These are phyloP conservation scores for Australoheros scitulus DNA, from an alignment of 2,113 vertebrate genomes.

Conservation along the genomic window DNA sequence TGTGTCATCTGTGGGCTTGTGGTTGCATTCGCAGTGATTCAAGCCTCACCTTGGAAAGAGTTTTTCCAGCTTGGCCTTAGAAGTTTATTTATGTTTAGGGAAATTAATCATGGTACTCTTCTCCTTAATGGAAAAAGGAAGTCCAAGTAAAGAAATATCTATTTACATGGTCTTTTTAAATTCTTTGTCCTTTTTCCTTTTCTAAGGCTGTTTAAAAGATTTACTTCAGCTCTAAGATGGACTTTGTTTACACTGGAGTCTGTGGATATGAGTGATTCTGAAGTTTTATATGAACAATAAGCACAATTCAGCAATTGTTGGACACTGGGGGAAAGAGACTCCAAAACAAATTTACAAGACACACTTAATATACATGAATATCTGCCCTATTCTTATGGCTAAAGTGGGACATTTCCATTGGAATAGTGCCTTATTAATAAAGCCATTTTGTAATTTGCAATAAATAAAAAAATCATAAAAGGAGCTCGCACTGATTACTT, in stretches of 20 bases:
- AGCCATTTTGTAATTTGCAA: not conserved
- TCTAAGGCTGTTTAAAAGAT: not conserved
- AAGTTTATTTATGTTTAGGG: not conserved
- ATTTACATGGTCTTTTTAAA: not conserved
- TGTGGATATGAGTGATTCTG: not conserved
- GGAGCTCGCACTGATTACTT: not conserved
- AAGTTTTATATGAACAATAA: not conserved
- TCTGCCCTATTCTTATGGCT: not conserved
- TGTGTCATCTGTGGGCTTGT: conserved; percentile 58
- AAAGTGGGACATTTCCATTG: not conserved
- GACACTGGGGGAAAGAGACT: not conserved
- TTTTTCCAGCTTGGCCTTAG: conserved; percentile 39
- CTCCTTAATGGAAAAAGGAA: not conserved
- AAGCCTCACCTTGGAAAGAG: conserved; percentile 44
- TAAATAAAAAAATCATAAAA: not conserved
- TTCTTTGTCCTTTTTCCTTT: not conserved
- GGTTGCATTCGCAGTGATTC: conserved; percentile 48
- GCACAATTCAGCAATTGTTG: not conserved
- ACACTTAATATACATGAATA: not conserved
- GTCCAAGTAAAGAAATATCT: not conserved
- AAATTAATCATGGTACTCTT: not conserved
- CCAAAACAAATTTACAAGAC: not conserved
- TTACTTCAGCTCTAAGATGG: not conserved
- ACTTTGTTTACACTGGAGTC: not conserved
- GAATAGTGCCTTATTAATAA: not conserved